A percentile compares a stretch with the other conserved stretches of the same genome.
These are phyloP conservation scores for Nematopogon swammerdamellus DNA, from an alignment of 2,888 invertebrate genomes.

Conservation along the genomic window DNA sequence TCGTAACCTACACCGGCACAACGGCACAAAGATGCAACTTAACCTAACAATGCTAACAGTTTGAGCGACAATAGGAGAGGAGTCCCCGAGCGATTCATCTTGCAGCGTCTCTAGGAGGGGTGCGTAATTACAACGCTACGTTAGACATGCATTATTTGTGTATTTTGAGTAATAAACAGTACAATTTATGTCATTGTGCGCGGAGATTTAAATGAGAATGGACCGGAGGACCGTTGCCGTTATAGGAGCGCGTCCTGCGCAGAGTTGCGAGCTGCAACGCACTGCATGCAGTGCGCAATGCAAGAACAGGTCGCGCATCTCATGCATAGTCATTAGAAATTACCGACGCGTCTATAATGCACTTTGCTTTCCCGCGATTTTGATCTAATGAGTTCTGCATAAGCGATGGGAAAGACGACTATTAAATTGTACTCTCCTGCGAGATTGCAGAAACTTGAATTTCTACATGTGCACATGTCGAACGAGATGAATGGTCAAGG, in stretches of 20 bases:
- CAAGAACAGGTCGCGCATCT: slow-evolving; percentile 31
- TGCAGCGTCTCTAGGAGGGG: slow-evolving; percentile 3
- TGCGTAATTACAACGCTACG: slow-evolving; percentile 18
- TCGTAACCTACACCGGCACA: slow-evolving; percentile 42
- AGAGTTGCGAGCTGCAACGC: slow-evolving; percentile 46
- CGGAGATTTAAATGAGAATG: slow-evolving; percentile 44
- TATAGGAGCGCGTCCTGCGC: not conserved
- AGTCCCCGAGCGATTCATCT: not conserved
- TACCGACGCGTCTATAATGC: slow-evolving; percentile 26
- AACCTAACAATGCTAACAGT: slow-evolving; percentile 41
- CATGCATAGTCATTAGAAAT: slow-evolving; percentile 49
- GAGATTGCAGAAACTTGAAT: not conserved
- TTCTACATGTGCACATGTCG: not conserved
- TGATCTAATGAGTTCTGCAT: not conserved
- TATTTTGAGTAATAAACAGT: slow-evolving; percentile 56
- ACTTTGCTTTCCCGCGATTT: slow-evolving; percentile 1
- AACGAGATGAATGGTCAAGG: not conserved
- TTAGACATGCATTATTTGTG: slow-evolving; percentile 43
- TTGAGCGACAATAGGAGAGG: slow-evolving; percentile 38
- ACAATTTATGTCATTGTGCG: slow-evolving; percentile 51
- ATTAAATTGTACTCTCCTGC: not conserved
- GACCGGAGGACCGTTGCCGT: slow-evolving; percentile 23
- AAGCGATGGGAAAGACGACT: not conserved
- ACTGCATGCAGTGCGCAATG: slow-evolving; percentile 52
- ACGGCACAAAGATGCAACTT: slow-evolving; percentile 37